Evolutionary conservation across 2,797 vertebrate species (phyloP).

Genomic region (Numenius phaeopus): DNA sequence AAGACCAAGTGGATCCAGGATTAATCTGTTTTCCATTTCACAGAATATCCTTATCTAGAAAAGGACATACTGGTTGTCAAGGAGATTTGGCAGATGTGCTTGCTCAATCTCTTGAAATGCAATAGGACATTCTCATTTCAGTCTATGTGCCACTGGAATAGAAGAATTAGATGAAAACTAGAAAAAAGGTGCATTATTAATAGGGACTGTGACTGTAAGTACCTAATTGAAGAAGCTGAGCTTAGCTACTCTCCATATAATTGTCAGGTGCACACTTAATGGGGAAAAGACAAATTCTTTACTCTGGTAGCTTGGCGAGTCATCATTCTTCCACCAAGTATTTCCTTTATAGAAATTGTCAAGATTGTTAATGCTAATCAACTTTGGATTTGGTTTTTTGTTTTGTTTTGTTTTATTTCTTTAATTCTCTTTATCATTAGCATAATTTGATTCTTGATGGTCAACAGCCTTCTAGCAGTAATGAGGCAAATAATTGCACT

Average conservation of each 20-base stretch:
- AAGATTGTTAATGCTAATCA: background rate
- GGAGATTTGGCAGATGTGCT: conserved; percentile 66
- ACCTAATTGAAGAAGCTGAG: background rate
- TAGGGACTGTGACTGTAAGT: background rate
- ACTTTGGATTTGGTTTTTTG: background rate
- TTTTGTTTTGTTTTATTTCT: background rate
- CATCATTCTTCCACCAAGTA: background rate
- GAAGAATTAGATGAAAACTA: background rate
- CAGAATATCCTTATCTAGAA: conserved; percentile 52
- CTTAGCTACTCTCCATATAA: background rate
- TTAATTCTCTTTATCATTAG: background rate
- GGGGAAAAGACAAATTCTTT: background rate
- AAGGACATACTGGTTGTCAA: conserved; percentile 60
- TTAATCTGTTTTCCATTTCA: conserved; percentile 61
- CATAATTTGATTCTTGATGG: background rate
- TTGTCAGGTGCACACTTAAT: background rate
- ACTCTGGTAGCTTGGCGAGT: background rate
- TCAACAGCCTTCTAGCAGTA: background rate
- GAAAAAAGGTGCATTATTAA: background rate
- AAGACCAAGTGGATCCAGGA: conserved; percentile 45
- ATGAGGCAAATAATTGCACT: background rate
- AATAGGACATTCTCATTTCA: background rate
- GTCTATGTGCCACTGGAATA: background rate
- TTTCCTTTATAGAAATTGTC: background rate
- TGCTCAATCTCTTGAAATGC: conserved; percentile 34